These are phyloP conservation scores for Calcarius lapponicus DNA, from an alignment of 2,797 vertebrate genomes.

Conservation along the genomic window DNA sequence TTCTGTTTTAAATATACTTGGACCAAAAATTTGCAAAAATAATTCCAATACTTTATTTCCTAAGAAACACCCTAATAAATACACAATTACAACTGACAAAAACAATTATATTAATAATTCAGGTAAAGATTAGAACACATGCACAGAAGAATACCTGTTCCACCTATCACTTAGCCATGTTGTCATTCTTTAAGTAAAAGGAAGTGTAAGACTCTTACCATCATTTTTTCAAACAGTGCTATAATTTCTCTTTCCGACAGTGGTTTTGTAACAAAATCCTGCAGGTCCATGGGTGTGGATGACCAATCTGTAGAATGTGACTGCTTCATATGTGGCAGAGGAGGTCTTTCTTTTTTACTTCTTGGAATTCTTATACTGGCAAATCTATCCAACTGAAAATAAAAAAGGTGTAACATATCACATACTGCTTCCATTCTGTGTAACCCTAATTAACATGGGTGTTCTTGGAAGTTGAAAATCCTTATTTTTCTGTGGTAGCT, in stretches of 20 bases:
- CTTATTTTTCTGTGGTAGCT: neutral
- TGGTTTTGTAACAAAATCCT: conserved; percentile 83
- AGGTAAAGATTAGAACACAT: neutral
- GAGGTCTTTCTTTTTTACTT: conserved; percentile 89
- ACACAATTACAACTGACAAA: neutral
- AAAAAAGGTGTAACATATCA: neutral
- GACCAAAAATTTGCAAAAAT: neutral
- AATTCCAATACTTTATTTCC: neutral
- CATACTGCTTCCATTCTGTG: neutral
- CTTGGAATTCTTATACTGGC: conserved; percentile 94
- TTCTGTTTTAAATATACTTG: neutral
- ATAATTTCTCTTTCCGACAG: conserved; percentile 90
- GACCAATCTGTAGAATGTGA: conserved; percentile 77
- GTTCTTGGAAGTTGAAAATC: neutral
- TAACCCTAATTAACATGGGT: neutral
- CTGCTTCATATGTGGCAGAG: conserved; percentile 80
- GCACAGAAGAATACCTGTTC: neutral
- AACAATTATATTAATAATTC: neutral
- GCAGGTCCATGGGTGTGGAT: conserved; percentile 72
- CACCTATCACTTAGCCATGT: neutral
- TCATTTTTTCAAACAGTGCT: conserved; percentile 97
- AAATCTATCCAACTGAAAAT: conserved; percentile 90
- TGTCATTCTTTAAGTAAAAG: neutral
- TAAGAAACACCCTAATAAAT: neutral
- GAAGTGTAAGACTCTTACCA: conserved; percentile 80